phyloP scores from a whole-genome alignment of 2,797 vertebrate genomes.

The Myioborus melanocephalus region DNA sequence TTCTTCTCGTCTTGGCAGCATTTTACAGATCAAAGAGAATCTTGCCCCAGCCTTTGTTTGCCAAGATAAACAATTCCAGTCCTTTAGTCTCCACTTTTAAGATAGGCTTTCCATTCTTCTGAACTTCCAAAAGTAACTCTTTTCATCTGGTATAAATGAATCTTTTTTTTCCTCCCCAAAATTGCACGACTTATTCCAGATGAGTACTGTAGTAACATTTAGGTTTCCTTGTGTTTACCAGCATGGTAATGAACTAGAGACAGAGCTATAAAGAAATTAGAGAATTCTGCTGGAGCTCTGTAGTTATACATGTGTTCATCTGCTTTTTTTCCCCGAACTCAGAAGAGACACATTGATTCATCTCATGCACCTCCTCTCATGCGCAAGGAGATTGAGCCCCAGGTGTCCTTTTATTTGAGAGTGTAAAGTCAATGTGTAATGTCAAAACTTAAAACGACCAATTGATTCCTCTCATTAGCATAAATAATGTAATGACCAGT shows the following conservation, averaged over 20 bases:
- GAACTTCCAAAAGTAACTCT: neutral
- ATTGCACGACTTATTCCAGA: neutral
- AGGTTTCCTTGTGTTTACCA: neutral
- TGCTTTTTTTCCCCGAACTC: neutral
- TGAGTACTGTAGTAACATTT: neutral
- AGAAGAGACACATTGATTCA: neutral
- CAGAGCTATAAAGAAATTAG: neutral
- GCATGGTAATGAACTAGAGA: neutral
- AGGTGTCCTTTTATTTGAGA: neutral
- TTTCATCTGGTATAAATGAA: neutral
- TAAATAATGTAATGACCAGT: neutral
- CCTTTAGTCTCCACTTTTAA: constrained; percentile 5
- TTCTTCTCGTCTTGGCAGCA: neutral
- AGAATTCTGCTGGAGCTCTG: neutral
- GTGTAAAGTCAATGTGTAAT: neutral
- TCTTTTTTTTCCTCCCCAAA: neutral
- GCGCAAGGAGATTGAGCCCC: fast-evolving
- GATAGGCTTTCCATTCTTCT: neutral
- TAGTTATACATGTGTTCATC: neutral
- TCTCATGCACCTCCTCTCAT: neutral
- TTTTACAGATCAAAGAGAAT: constrained; percentile 4
- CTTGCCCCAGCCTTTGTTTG: constrained; percentile 2
- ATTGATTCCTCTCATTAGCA: neutral
- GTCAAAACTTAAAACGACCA: neutral
- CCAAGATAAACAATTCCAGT: neutral